A percentile compares a stretch with the other conserved stretches of the same genome.
Evolutionary conservation across 2,797 vertebrate species (phyloP).

Genomic region (Brachymystax lenok): DNA sequence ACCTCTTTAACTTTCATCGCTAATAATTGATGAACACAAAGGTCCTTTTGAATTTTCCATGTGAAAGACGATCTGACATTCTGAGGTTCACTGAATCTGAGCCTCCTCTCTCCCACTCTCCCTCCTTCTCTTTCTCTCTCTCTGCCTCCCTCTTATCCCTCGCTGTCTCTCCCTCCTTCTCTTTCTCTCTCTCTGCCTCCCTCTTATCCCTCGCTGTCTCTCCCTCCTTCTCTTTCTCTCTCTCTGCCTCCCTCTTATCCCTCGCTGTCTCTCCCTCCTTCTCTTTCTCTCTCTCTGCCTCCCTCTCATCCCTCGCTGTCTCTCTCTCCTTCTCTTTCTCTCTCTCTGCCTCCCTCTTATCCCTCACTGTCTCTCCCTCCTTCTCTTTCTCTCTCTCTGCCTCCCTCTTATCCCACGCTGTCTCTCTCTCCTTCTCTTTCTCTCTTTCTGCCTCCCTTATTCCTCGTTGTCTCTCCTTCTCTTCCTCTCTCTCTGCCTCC

Average conservation of each 20-base stretch:
- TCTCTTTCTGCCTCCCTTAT: neutral
- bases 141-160: slow-evolving; percentile 2
- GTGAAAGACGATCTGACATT: slow-evolving; percentile 65
- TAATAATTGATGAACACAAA: slow-evolving; percentile 69
- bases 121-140: slow-evolving; percentile 6
- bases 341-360: neutral
- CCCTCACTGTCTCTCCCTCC: slow-evolving; percentile 8
- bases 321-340: slow-evolving; percentile 34
- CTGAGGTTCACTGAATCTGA: slow-evolving; percentile 62
- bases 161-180: neutral
- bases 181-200: neutral
- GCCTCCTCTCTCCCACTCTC: slow-evolving; percentile 17
- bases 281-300: slow-evolving; percentile 28
- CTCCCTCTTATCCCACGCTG: neutral
- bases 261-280: slow-evolving; percentile 13
- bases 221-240: slow-evolving; percentile 35
- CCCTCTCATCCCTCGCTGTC: neutral
- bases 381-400: slow-evolving; percentile 33
- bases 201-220: neutral
- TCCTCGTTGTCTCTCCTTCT: slow-evolving; percentile 24
- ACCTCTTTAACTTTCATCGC: slow-evolving; percentile 60
- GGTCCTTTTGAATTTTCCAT: slow-evolving; percentile 66
- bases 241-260: neutral
- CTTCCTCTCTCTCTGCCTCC: slow-evolving; percentile 21
- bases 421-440: neutral